Percentiles rank a stretch among this genome's conserved stretches.
These are phyloP conservation scores for Agapostemon virescens DNA, from an alignment of 2,888 invertebrate species.

Conservation along the genomic window DNA sequence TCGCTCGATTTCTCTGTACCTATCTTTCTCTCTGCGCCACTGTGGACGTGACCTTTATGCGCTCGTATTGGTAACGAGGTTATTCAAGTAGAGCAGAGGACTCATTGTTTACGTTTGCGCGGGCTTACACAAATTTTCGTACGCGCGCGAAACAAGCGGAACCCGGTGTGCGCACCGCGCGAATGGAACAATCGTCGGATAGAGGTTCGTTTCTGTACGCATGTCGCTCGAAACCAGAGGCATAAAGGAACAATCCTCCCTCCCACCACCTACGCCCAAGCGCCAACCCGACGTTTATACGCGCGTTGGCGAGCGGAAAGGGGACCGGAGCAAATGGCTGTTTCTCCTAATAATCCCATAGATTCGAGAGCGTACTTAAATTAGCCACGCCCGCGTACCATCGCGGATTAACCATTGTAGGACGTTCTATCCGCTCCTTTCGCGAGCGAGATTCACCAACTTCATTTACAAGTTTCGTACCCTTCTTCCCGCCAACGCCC, in stretches of 20 bases:
- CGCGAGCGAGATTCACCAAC: conserved; percentile 15
- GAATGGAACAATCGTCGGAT: conserved; percentile 34
- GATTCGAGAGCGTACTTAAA: conserved; percentile 45
- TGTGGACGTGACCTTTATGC: conserved; percentile 59
- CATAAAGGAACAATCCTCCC: conserved; percentile 43
- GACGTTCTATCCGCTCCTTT: conserved; percentile 26
- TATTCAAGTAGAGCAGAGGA: conserved; percentile 51
- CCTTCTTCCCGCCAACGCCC: not conserved
- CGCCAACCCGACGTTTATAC: conserved; percentile 18
- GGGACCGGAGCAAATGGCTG: conserved; percentile 30
- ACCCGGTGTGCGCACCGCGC: not conserved
- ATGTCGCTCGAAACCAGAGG: not conserved
- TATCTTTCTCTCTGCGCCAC: not conserved
- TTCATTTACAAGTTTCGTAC: conserved; percentile 44
- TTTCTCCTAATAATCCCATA: conserved; percentile 42
- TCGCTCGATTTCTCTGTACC: conserved; percentile 23
- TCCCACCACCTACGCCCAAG: not conserved
- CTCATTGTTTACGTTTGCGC: conserved; percentile 57
- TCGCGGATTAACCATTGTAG: not conserved
- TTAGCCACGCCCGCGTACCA: conserved; percentile 27
- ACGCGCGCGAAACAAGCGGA: conserved; percentile 23
- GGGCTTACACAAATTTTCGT: conserved; percentile 49
- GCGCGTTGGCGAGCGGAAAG: conserved; percentile 16
- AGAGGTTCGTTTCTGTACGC: conserved; percentile 29
- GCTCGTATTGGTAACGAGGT: conserved; percentile 55